Evolutionary conservation across 2,797 vertebrate species (phyloP).

Genomic region (Alectoris magna): DNA sequence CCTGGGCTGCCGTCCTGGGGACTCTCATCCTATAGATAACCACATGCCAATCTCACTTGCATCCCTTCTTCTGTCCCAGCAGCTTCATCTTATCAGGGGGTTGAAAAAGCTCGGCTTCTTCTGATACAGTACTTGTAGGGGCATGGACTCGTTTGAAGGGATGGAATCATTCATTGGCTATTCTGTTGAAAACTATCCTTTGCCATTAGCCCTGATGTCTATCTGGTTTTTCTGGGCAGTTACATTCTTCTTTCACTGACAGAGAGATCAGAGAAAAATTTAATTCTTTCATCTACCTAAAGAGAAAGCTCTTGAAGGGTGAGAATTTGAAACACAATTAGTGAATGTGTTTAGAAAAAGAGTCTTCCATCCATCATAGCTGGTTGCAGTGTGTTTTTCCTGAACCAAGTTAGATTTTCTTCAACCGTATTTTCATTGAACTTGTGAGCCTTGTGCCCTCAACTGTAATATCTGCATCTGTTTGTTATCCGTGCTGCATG

Average conservation of each 20-base stretch:
- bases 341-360: background rate
- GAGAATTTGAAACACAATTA: background rate
- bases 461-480: background rate
- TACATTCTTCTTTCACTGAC: background rate
- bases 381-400: background rate
- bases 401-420: background rate
- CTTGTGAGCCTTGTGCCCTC: background rate
- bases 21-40: background rate
- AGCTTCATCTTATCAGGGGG: background rate
- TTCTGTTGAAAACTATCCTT: background rate
- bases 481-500: background rate
- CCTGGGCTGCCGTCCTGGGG: background rate
- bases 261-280: background rate
- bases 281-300: constrained; percentile 9
- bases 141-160: background rate
- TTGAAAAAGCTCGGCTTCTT: background rate
- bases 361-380: background rate
- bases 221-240: background rate
- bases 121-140: background rate
- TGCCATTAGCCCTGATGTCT: background rate
- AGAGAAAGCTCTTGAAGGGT: background rate
- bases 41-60: background rate
- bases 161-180: background rate
- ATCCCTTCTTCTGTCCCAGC: background rate
- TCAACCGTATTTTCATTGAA: background rate